phyloP scores from a whole-genome alignment of 2,113 vertebrate genomes.

The Catharus fuscescens region DNA sequence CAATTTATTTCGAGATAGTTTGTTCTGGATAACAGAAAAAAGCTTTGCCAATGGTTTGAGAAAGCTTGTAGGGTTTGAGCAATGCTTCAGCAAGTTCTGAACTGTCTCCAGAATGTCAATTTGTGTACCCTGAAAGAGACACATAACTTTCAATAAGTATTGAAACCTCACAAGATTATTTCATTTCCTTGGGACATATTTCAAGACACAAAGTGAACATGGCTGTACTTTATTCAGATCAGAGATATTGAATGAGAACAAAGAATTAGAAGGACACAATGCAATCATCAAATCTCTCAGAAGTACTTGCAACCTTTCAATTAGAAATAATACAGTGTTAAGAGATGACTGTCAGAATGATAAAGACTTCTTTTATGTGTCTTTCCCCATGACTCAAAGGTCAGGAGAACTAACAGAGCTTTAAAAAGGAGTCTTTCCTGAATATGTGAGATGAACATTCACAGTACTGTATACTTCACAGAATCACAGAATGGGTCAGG shows the following conservation, averaged over 20 bases:
- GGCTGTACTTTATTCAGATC: not conserved
- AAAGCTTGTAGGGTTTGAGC: conserved; percentile 80
- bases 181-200: not conserved
- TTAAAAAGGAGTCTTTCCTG: not conserved
- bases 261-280: not conserved
- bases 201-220: not conserved
- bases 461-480: not conserved
- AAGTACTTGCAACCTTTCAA: not conserved
- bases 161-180: not conserved
- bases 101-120: conserved; percentile 91
- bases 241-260: not conserved
- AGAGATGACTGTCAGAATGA: not conserved
- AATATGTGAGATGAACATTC: not conserved
- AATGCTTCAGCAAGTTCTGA: conserved; percentile 89
- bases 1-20: conserved; percentile 86
- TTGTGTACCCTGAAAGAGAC: conserved; percentile 84
- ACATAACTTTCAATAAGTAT: not conserved
- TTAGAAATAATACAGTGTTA: not conserved
- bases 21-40: conserved; percentile 89
- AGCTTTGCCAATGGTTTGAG: conserved; percentile 89
- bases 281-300: not conserved
- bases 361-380: not conserved
- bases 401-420: not conserved
- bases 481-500: not conserved
- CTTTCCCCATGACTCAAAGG: not conserved